Conservation (phyloP, 2,888 invertebrate species). For the Hyposoter dolosus region DNA sequence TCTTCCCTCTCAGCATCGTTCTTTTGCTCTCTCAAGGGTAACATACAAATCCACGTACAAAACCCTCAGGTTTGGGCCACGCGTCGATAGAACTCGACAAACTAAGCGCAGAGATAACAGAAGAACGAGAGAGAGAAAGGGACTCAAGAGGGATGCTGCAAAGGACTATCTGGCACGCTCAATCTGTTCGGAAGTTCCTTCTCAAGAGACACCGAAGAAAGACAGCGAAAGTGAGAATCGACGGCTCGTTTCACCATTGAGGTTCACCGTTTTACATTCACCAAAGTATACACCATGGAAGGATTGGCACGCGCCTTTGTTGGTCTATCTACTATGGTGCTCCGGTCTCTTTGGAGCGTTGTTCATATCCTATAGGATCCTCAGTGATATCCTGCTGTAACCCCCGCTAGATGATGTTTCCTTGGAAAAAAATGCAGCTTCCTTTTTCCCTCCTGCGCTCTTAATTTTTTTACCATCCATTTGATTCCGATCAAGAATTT, state of each 20-base stretch:
- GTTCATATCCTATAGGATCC: background rate
- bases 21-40: slow-evolving; percentile 5
- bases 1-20: background rate
- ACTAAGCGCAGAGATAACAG: slow-evolving; percentile 17
- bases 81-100: slow-evolving; percentile 33
- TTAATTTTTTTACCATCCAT: background rate
- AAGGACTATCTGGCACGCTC: slow-evolving; percentile 69
- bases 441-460: background rate
- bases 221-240: slow-evolving; percentile 43
- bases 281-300: slow-evolving; percentile 1
- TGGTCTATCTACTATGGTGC: background rate
- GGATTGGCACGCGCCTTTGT: slow-evolving; percentile 33
- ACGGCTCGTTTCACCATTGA: slow-evolving; percentile 54
- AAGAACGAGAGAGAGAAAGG: background rate
- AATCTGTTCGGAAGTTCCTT: slow-evolving; percentile 70
- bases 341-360: background rate
- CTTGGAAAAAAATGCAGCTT: background rate
- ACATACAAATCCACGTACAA: slow-evolving; percentile 16
- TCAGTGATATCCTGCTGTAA: background rate
- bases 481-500: background rate
- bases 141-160: slow-evolving; percentile 52
- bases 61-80: slow-evolving; percentile 9
- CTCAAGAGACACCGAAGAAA: slow-evolving; percentile 50
- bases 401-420: slow-evolving; percentile 35
- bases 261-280: slow-evolving; percentile 22